Evolutionary conservation across 1,140 invertebrate genomes (phyloP).

Genomic region (Drosophila pseudoananassae): DNA sequence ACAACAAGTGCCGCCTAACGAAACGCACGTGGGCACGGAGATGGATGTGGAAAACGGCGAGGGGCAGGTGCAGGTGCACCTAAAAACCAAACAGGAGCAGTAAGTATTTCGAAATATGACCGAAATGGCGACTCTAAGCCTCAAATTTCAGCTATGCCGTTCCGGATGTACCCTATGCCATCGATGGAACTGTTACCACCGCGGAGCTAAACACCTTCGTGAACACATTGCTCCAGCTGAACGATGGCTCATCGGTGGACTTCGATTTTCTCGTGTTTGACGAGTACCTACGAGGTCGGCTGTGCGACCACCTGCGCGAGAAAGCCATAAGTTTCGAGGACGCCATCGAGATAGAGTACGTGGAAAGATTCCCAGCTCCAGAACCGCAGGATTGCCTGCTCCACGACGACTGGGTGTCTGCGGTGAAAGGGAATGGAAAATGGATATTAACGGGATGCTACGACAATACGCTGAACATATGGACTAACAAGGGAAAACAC

Average conservation of each 20-base stretch:
- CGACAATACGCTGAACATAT: slow-evolving; percentile 96
- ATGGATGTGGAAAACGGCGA: slow-evolving; percentile 84
- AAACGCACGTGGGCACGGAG: slow-evolving; percentile 33
- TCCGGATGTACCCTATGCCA: slow-evolving; percentile 92
- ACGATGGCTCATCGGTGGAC: slow-evolving; percentile 85
- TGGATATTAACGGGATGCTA: slow-evolving; percentile 98
- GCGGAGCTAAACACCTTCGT: slow-evolving; percentile 91
- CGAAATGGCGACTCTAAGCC: background rate
- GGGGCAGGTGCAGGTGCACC: slow-evolving; percentile 89
- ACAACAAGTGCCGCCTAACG: background rate
- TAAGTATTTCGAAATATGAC: slow-evolving; percentile 88
- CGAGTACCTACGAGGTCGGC: slow-evolving; percentile 88
- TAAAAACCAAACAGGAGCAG: slow-evolving; percentile 92
- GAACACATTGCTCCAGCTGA: slow-evolving; percentile 89
- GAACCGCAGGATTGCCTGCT: slow-evolving; percentile 94
- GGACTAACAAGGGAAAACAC: slow-evolving; percentile 93
- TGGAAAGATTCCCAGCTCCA: slow-evolving; percentile 94
- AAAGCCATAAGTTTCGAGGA: slow-evolving; percentile 89
- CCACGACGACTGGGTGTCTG: slow-evolving; percentile 98
- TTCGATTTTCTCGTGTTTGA: slow-evolving; percentile 95
- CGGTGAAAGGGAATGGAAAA: slow-evolving; percentile 89
- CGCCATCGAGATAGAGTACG: slow-evolving; percentile 94
- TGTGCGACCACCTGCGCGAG: slow-evolving; percentile 88
- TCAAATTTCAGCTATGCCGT: slow-evolving; percentile 91
- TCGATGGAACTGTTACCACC: slow-evolving; percentile 88